Evolutionary conservation across 2,888 invertebrate genomes (phyloP), one percentile per base, ranked within the genome.

Genomic region (Melikaiella ostensackeni): DNA sequence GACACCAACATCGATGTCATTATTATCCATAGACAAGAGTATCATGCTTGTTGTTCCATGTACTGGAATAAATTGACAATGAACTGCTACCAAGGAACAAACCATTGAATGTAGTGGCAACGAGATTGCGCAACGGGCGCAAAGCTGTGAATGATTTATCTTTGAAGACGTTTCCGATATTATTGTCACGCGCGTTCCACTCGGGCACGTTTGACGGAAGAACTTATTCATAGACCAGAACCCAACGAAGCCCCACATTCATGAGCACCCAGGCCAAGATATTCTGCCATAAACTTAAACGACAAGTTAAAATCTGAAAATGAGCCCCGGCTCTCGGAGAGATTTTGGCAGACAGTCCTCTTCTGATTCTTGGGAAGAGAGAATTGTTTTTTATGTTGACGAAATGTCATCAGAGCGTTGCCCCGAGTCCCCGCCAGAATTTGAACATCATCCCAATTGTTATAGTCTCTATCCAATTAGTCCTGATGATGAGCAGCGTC

Each of bases 371-470:
- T 84, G 85, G 16, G 86, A 87, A 55, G 89, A 90, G 46, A 84
- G 86, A 63, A 86, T 86, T 33, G 87, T 89, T 30, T 88, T 89
- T 79, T 88, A 88, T 82, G 84, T 87, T 78, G 88, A 90, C 57
- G 87, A 88, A 59, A 59, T 83, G 76, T 77, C 86, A 30, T 63
- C 79, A 30, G 84, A 84, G 0, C 77, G 61, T 8, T 77, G 81
- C 19, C 83, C 78, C n/a, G 74, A 79, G 13, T 16, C 63, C 16
- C 78, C 81, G 46, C 64, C 81, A 50, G 79, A 82, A 76, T 76
- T 77, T 59, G 75, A 78, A 33, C 78, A 64, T n/a, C 63, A 75
- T 55, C 77, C 77, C 13, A 75, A 79, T 70, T 62, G 42, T 57
- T 74, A 46, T 7, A 61, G 62, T 38, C 76, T 75, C 62, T 78